Percentiles rank a stretch among this genome's conserved stretches.
Conservation (phyloP, 64 coral and sea anemone genomes). For the Montipora sp. region DNA sequence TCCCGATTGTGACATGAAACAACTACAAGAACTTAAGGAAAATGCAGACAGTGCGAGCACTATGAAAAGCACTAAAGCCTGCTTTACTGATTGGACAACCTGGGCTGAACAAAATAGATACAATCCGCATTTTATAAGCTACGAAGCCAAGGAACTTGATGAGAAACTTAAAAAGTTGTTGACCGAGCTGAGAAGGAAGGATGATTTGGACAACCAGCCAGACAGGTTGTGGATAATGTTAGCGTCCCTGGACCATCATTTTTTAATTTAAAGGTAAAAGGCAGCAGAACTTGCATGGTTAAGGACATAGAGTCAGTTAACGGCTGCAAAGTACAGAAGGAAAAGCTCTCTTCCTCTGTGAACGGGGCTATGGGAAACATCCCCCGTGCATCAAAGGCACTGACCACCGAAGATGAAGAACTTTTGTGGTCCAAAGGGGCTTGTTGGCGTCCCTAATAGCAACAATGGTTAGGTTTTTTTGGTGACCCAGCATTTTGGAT, state of each 20-base stretch:
- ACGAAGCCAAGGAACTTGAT: constrained; percentile 21
- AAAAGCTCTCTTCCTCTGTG: too few relatives aligned
- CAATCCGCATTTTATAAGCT: neutral
- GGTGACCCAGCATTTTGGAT: too few relatives aligned
- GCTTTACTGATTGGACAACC: neutral
- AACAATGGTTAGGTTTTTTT: too few relatives aligned
- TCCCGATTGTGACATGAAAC: too few relatives aligned
- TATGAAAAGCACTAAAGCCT: neutral
- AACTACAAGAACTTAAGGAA: neutral
- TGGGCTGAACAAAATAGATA: constrained; percentile 10
- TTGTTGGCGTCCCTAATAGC: too few relatives aligned
- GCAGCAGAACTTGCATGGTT: neutral
- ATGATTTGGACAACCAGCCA: neutral
- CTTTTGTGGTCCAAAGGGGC: too few relatives aligned
- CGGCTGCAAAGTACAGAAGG: too few relatives aligned
- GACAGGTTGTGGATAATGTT: neutral
- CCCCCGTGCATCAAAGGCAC: too few relatives aligned
- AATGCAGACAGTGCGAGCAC: neutral
- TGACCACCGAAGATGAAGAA: too few relatives aligned
- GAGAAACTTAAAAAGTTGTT: neutral
- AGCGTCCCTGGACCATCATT: neutral
- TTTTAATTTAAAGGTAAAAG: neutral
- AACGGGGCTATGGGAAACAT: too few relatives aligned
- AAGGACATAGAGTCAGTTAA: too few relatives aligned
- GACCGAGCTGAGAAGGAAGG: neutral